Conservation (phyloP, 2,888 invertebrate genomes). For the Synergus umbraculus region DNA sequence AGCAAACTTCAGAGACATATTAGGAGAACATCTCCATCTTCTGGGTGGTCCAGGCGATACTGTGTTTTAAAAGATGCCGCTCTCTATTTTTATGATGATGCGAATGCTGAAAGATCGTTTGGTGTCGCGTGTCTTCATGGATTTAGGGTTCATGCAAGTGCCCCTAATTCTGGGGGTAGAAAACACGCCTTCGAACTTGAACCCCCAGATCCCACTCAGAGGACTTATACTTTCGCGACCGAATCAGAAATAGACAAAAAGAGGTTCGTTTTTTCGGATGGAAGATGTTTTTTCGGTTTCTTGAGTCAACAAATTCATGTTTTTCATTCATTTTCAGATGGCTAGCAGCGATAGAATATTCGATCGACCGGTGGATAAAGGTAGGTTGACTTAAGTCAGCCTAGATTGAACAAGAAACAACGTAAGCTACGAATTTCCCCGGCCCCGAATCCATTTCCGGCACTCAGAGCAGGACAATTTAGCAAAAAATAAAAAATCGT, state of each 20-base stretch:
- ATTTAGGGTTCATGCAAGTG: conserved; percentile 91
- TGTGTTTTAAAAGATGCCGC: conserved; percentile 97
- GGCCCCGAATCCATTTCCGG: conserved; percentile 59
- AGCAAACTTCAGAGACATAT: conserved; percentile 83
- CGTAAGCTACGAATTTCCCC: conserved; percentile 59
- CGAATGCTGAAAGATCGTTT: conserved; percentile 91
- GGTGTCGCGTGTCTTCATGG: conserved; percentile 97
- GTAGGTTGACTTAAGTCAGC: conserved; percentile 80
- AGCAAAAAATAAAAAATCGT: conserved; percentile 39
- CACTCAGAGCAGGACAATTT: conserved; percentile 46
- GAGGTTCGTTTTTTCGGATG: conserved; percentile 81
- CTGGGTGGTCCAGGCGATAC: conserved; percentile 94
- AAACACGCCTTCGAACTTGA: conserved; percentile 94
- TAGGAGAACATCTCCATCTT: conserved; percentile 85
- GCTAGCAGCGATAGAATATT: conserved; percentile 95
- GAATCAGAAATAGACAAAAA: conserved; percentile 97
- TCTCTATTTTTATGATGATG: conserved; percentile 94
- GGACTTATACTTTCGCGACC: conserved; percentile 94
- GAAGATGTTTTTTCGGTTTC: background rate
- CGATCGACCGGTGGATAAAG: conserved; percentile 95
- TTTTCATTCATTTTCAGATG: conserved; percentile 82
- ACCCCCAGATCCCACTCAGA: conserved; percentile 91
- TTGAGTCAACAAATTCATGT: background rate
- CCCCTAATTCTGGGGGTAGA: conserved; percentile 86
- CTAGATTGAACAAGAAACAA: conserved; percentile 58